Percentiles rank a stretch among this genome's conserved stretches.
These are phyloP conservation scores for Eubasilissa splendida DNA, from an alignment of 2,888 invertebrate genomes.

Conservation along the genomic window DNA sequence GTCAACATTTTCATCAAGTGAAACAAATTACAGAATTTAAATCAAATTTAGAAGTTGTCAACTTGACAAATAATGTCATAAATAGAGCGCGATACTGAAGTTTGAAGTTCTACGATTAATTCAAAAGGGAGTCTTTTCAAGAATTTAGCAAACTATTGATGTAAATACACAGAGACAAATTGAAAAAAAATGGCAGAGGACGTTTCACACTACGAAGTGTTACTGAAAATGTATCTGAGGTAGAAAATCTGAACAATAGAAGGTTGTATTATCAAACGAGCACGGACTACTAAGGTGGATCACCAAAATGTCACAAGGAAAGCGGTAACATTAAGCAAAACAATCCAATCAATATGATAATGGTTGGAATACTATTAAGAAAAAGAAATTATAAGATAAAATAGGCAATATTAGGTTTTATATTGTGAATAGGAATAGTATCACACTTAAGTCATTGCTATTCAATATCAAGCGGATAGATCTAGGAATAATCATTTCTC, in stretches of 20 bases:
- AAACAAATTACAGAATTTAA: too few species aligned
- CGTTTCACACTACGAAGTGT: slow-evolving; percentile 56
- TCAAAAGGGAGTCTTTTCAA: too few species aligned
- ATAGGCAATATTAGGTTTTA: slow-evolving; percentile 56
- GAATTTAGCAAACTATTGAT: slow-evolving; percentile 15
- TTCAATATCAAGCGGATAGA: slow-evolving; percentile 48
- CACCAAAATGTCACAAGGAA: slow-evolving; percentile 76
- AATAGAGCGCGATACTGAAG: too few species aligned
- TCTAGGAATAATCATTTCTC: slow-evolving; percentile 42
- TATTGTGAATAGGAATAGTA: slow-evolving; percentile 52
- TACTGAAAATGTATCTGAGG: slow-evolving; percentile 42
- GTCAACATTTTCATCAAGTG: too few species aligned
- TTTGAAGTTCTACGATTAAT: too few species aligned
- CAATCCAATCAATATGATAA: slow-evolving; percentile 73
- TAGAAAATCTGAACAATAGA: slow-evolving; percentile 50
- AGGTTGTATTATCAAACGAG: slow-evolving; percentile 65
- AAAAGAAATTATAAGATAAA: slow-evolving; percentile 57
- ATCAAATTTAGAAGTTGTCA: too few species aligned
- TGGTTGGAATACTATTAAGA: slow-evolving; percentile 61
- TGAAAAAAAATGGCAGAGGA: slow-evolving; percentile 40
- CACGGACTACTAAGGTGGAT: slow-evolving; percentile 74
- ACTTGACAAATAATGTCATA: too few species aligned
- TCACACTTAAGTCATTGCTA: slow-evolving; percentile 51
- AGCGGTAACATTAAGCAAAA: slow-evolving; percentile 76
- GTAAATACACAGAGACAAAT: slow-evolving; percentile 24